phyloP scores from a whole-genome alignment of 2,888 invertebrate species.

The Bombylius major region DNA sequence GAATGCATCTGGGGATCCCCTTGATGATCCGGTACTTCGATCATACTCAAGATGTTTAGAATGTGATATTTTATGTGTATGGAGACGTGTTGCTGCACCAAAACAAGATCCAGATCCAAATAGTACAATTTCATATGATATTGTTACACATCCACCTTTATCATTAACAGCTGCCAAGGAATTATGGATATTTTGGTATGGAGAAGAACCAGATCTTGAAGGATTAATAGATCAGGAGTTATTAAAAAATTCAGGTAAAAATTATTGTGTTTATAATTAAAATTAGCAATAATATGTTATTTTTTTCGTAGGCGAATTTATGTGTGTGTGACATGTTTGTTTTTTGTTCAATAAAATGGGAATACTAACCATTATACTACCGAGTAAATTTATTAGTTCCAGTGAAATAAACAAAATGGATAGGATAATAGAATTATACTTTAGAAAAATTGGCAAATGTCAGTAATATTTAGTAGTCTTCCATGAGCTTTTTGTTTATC shows the following conservation, averaged over 20 bases:
- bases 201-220: conserved; percentile 85
- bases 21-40: conserved; percentile 81
- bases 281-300: no score
- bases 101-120: conserved; percentile 38
- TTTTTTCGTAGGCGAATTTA: no score
- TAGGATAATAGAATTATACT: no score
- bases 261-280: neutral
- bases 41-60: conserved; percentile 85
- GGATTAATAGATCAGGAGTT: conserved; percentile 76
- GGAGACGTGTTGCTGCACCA: conserved; percentile 74
- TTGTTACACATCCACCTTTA: conserved; percentile 56
- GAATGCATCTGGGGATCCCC: conserved; percentile 47
- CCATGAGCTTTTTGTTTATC: no score
- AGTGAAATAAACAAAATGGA: no score
- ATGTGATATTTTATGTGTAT: conserved; percentile 93
- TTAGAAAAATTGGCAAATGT: no score
- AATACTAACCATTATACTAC: neutral
- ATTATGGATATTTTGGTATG: conserved; percentile 99
- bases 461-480: no score
- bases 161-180: conserved; percentile 85
- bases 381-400: neutral
- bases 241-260: conserved; percentile 74
- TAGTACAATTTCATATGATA: conserved; percentile 39
- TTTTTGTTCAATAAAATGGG: no score
- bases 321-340: no score